Percentiles rank a stretch among this genome's conserved stretches.
Conservation (phyloP, 2,797 vertebrate genomes). For the Natrix natrix region DNA sequence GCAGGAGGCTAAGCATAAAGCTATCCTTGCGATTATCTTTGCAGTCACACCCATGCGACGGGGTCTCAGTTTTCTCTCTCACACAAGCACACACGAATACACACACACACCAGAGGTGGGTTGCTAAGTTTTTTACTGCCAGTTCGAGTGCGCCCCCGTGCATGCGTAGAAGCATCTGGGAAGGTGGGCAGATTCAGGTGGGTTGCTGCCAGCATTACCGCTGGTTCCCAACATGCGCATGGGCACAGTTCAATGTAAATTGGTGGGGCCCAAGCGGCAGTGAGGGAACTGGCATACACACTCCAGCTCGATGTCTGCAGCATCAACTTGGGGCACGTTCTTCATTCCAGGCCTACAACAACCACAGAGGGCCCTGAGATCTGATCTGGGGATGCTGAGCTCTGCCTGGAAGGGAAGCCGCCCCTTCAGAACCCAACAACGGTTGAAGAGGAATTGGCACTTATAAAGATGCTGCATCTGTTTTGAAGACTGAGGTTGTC, state of each 20-base stretch:
- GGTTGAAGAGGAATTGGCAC: neutral
- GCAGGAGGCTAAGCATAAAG: neutral
- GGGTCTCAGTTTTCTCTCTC: neutral
- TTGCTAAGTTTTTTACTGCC: too few relatives aligned
- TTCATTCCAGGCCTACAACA: neutral
- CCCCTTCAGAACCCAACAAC: neutral
- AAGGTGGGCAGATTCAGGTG: too few relatives aligned
- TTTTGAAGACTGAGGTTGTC: neutral
- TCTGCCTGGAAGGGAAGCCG: neutral
- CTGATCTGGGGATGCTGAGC: neutral
- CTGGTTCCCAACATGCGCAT: too few relatives aligned
- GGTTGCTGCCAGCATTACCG: too few relatives aligned
- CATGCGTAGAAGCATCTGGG: too few relatives aligned
- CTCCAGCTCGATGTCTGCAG: neutral
- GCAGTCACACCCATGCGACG: too few relatives aligned
- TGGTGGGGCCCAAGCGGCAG: too few relatives aligned
- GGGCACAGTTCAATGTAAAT: too few relatives aligned
- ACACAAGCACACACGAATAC: neutral
- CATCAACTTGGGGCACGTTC: neutral
- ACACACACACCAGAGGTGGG: neutral
- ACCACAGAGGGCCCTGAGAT: neutral
- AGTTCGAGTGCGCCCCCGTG: too few relatives aligned
- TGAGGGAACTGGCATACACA: too few relatives aligned
- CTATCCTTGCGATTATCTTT: neutral
- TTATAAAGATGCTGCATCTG: neutral